Base-by-base conservation (phyloP, 2,888 invertebrate species). In the Archips crataeganus region DNA sequence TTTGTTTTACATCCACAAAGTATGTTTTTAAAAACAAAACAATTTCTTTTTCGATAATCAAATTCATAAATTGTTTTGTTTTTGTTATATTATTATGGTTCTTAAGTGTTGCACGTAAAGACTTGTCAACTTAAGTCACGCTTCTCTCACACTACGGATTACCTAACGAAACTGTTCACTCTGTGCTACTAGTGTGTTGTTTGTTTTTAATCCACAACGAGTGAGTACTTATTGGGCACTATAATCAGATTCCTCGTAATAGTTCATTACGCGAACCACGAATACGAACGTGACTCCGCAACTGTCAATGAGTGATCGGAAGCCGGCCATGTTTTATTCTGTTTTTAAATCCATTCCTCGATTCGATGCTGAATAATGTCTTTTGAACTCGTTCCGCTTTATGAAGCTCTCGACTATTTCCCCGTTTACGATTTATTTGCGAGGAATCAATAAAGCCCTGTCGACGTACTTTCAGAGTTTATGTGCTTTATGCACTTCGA, bases 281-380 rank as follows among this genome's bases (percentile, higher is more conserved):
- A 45, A 70, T 59, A 57, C 47, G 67, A 71, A 64, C 57, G 69
- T 59, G 70, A 63, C 70, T 61, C 74, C 59, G 68, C 72, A 60
- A 67, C 67, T 59, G 49, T 47, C 59, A 67, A 68, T 65, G 70
- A 74, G 71, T 74, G 74, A 74, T 75, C 70, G 67, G 59, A 61
- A 49, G 69, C 54, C 49, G 57, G 68, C 64, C 54, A 72, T 66
- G 62, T 75, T 76, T 75, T 76, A 73, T 76, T 75, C 75, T 76
- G 71, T 61, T 79, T 77, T 78, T 65, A 68, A 75, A 75, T 77
- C 79, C 76, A 79, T 78, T 68, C 74, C 60, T 79, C 80, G 78
- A 79, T 79, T 78, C 82, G 81, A 86, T 87, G 81, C 83, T 85
- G 87, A 85, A 89, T 86, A 86, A 88, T 86, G 84, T 88, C 85